Conservation (phyloP, 2,888 invertebrate species). For the Oscheius sp. region DNA sequence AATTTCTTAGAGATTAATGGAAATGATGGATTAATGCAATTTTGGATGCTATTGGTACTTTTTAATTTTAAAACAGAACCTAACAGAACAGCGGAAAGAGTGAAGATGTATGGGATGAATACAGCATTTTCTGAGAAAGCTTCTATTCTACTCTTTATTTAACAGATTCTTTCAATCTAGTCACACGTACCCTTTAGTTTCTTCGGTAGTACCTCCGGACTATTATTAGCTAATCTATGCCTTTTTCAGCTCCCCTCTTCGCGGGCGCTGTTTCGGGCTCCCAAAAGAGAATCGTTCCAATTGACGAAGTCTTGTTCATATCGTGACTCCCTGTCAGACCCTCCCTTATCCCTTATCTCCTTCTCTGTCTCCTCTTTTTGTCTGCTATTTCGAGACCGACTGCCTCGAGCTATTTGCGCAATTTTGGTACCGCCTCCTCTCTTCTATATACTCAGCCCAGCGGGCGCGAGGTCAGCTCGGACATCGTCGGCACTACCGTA, state of each 20-base stretch:
- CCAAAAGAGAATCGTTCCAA: constrained; percentile 29
- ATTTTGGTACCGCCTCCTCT: constrained; percentile 28
- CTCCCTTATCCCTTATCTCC: constrained; percentile 32
- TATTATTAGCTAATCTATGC: too few relatives aligned
- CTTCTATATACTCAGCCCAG: constrained; percentile 23
- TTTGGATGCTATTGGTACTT: too few relatives aligned
- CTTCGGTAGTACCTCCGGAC: too few relatives aligned
- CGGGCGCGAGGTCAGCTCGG: constrained; percentile 23
- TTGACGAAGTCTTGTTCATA: constrained; percentile 28
- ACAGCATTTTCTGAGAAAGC: too few relatives aligned
- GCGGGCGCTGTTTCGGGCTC: constrained; percentile 25
- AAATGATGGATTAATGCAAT: too few relatives aligned
- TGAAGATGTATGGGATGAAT: too few relatives aligned
- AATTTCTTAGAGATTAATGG: too few relatives aligned
- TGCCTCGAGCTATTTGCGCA: constrained; percentile 32
- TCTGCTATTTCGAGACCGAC: constrained; percentile 23
- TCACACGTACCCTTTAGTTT: too few relatives aligned
- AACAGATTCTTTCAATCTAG: too few relatives aligned
- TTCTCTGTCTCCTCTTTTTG: constrained; percentile 27
- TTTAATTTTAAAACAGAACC: too few relatives aligned
- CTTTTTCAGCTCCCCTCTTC: constrained; percentile 1
- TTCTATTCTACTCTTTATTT: too few relatives aligned
- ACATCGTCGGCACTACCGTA: constrained; percentile 27
- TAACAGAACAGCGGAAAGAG: background rate
- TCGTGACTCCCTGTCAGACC: constrained; percentile 31